Percentiles rank a stretch among this genome's conserved stretches.
Conservation (phyloP, 2,797 vertebrate genomes). For the Scolopax bukidnonensis region DNA sequence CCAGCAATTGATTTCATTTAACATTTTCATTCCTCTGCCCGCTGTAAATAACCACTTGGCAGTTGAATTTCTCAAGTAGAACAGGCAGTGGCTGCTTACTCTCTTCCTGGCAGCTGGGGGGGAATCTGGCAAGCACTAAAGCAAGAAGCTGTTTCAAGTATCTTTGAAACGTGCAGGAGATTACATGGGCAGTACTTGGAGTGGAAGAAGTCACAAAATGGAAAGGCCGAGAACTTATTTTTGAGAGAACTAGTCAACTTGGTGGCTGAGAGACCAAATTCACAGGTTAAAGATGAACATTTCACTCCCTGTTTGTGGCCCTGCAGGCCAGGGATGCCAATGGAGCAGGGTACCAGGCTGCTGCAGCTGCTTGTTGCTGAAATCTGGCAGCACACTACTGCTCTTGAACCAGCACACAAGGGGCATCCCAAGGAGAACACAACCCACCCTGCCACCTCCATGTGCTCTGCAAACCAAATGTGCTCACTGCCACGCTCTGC, state of each 20-base stretch:
- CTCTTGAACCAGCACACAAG: neutral
- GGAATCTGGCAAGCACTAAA: constrained; percentile 61
- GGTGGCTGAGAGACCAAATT: neutral
- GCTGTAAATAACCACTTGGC: constrained; percentile 69
- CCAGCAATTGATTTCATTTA: constrained; percentile 72
- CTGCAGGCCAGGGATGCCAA: neutral
- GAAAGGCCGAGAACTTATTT: constrained; percentile 30
- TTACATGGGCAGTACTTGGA: constrained; percentile 33
- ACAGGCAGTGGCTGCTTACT: constrained; percentile 64
- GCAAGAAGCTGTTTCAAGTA: constrained; percentile 63
- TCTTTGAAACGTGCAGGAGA: constrained; percentile 48
- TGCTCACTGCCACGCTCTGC: neutral
- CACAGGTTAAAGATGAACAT: neutral
- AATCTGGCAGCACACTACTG: neutral
- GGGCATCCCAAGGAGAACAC: neutral
- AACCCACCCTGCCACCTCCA: neutral
- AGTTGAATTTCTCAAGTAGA: constrained; percentile 70
- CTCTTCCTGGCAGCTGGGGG: constrained; percentile 69
- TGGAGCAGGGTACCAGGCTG: neutral
- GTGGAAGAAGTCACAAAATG: constrained; percentile 43
- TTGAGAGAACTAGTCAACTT: neutral
- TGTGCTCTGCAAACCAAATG: neutral
- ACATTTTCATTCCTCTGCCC: constrained; percentile 71
- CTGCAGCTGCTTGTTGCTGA: neutral
- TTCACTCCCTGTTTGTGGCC: neutral